These are phyloP conservation scores for Argyresthia goedartella DNA, from an alignment of 2,888 invertebrate species.

Conservation along the genomic window DNA sequence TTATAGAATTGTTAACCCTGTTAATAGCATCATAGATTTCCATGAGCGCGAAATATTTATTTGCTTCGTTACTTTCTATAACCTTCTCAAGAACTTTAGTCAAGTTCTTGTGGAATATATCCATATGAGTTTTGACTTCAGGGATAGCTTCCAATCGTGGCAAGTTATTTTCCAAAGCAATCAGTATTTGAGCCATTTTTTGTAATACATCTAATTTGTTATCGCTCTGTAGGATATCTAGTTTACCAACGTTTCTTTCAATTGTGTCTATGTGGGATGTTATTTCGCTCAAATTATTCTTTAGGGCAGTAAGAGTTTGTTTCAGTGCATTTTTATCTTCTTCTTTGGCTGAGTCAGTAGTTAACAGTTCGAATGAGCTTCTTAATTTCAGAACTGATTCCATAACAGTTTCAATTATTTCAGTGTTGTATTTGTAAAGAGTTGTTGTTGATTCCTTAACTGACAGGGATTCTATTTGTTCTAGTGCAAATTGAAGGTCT, in stretches of 20 bases:
- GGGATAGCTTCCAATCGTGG: conserved; percentile 33
- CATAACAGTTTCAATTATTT: conserved; percentile 74
- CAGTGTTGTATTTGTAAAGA: conserved; percentile 62
- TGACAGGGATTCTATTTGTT: conserved; percentile 61
- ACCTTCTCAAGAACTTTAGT: conserved; percentile 70
- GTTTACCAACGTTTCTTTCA: conserved; percentile 40
- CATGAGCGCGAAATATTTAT: conserved; percentile 45
- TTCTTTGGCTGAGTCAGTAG: conserved; percentile 29
- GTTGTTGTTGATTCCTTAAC: conserved; percentile 58
- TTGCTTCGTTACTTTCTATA: conserved; percentile 58
- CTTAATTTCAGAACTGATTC: conserved; percentile 74
- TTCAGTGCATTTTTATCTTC: conserved; percentile 36
- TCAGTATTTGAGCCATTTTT: conserved; percentile 58
- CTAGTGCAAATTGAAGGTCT: conserved; percentile 56
- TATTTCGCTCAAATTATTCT: conserved; percentile 42
- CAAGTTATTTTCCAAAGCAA: conserved; percentile 50
- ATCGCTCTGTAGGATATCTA: conserved; percentile 51
- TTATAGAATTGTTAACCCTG: conserved; percentile 40
- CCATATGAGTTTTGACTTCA: conserved; percentile 35
- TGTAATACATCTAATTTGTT: conserved; percentile 54
- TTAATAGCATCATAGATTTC: conserved; percentile 51
- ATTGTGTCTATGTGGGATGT: conserved; percentile 34
- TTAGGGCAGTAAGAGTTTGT: conserved; percentile 34
- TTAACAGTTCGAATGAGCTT: conserved; percentile 66
- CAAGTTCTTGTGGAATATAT: conserved; percentile 57